These are phyloP conservation scores for Noturus placidus DNA, from an alignment of 2,113 vertebrate species.

Conservation along the genomic window DNA sequence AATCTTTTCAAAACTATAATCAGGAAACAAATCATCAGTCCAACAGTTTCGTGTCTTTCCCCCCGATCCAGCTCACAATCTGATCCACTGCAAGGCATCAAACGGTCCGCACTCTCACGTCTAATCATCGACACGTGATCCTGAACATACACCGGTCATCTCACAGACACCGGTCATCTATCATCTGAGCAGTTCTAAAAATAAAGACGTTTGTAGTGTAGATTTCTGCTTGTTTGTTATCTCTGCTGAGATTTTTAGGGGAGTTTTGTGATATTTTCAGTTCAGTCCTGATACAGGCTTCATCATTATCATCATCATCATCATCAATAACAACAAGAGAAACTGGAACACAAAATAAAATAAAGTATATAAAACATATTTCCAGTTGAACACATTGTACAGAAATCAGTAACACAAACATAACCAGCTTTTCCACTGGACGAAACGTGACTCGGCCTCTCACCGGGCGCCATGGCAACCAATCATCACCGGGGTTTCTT, in stretches of 20 bases:
- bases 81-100: neutral
- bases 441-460: neutral
- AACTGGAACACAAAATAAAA: neutral
- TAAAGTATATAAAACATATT: neutral
- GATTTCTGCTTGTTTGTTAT: neutral
- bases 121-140: neutral
- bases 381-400: conserved; percentile 29
- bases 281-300: conserved; percentile 54
- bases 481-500: neutral
- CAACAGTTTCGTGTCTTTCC: neutral
- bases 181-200: neutral
- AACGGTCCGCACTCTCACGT: neutral
- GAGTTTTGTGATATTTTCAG: neutral
- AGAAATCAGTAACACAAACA: conserved; percentile 9
- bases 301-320: neutral
- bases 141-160: conserved; percentile 10
- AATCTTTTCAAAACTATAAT: conserved; percentile 12
- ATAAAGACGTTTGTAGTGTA: neutral
- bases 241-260: neutral
- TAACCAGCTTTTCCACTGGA: neutral
- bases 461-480: neutral
- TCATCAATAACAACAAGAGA: neutral
- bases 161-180: neutral
- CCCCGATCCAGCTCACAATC: neutral
- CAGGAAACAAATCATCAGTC: neutral